Conservation (phyloP, 2,113 vertebrate genomes). For the Bucco capensis region DNA sequence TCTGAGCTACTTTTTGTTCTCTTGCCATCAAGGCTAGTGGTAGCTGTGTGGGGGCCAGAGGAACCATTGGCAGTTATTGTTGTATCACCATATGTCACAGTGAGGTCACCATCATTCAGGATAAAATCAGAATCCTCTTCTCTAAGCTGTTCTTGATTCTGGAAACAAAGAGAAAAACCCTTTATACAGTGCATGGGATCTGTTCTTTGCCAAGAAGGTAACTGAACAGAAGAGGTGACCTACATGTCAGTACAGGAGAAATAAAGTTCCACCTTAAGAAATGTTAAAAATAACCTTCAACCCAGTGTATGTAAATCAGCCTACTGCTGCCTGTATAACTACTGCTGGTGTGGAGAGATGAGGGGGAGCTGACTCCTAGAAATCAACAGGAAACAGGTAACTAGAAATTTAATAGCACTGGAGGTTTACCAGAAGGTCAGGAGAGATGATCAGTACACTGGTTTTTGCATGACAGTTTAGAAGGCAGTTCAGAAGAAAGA, state of each 20-base stretch:
- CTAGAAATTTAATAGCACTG: not conserved
- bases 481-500: not conserved
- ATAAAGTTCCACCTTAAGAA: not conserved
- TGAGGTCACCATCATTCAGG: constrained; percentile 87
- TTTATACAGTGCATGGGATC: not conserved
- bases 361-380: not conserved
- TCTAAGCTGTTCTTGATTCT: constrained; percentile 91
- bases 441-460: not conserved
- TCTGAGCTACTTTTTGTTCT: constrained; percentile 84
- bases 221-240: not conserved
- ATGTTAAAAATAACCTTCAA: constrained; percentile 13
- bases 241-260: not conserved
- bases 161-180: not conserved
- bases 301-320: constrained; percentile 1
- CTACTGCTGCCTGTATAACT: constrained; percentile 3
- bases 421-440: not conserved
- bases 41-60: constrained; percentile 72
- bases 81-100: constrained; percentile 90
- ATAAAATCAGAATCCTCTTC: constrained; percentile 92
- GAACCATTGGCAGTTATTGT: constrained; percentile 92
- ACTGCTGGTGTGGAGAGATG: not conserved
- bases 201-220: not conserved
- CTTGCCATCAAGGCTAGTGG: constrained; percentile 72
- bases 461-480: not conserved
- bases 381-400: not conserved